Conservation (phyloP, 2,113 vertebrate species). For the Ahaetulla prasina region DNA sequence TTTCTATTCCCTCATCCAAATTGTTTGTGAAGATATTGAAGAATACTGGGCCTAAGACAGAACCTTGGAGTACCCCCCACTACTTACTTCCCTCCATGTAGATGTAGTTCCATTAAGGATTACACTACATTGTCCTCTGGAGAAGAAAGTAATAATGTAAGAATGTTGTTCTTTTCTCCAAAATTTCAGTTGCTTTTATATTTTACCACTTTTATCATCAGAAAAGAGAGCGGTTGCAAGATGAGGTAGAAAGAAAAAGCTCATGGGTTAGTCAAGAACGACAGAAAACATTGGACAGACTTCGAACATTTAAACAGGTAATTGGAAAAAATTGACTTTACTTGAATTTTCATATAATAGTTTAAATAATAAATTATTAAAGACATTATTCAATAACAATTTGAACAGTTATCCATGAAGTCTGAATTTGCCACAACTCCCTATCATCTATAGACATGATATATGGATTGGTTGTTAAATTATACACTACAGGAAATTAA, state of each 20-base stretch:
- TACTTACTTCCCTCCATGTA: not conserved
- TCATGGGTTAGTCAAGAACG: conserved; percentile 88
- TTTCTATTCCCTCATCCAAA: too few species aligned
- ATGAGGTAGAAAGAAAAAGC: conserved; percentile 82
- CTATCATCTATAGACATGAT: not conserved
- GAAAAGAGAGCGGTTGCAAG: conserved; percentile 77
- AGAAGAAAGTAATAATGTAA: not conserved
- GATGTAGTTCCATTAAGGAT: not conserved
- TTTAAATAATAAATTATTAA: not conserved
- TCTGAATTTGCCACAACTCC: not conserved
- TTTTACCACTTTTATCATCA: conserved; percentile 44
- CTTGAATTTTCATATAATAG: not conserved
- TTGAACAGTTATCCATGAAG: not conserved
- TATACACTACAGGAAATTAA: not conserved
- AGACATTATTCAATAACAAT: not conserved
- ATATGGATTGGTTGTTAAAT: not conserved
- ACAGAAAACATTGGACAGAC: conserved; percentile 89
- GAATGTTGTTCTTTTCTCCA: not conserved
- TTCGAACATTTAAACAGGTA: conserved; percentile 94
- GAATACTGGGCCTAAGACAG: not conserved
- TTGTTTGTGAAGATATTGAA: too few species aligned
- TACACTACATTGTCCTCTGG: not conserved
- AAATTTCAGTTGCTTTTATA: not conserved
- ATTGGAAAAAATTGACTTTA: not conserved
- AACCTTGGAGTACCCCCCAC: not conserved